A percentile compares a stretch with the other conserved stretches of the same genome.
These are phyloP conservation scores for Drosophila oshimai DNA, from an alignment of 1,140 invertebrate species.

Conservation along the genomic window DNA sequence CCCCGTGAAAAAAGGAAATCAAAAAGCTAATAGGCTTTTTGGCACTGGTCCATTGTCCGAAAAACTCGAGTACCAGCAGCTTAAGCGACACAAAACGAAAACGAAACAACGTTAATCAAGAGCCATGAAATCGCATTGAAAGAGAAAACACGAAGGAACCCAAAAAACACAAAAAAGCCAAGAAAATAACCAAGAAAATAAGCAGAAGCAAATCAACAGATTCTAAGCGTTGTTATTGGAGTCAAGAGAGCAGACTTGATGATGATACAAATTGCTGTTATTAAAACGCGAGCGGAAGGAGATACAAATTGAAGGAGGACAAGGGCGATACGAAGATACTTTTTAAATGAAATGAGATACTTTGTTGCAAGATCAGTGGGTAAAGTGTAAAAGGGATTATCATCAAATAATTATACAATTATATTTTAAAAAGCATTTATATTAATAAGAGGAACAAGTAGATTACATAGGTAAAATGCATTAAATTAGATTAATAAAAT, in stretches of 20 bases:
- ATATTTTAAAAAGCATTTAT: not conserved
- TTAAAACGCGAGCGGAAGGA: constrained; percentile 25
- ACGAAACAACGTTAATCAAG: constrained; percentile 62
- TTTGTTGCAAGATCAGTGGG: not conserved
- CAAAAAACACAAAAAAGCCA: not conserved
- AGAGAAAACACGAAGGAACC: constrained; percentile 39
- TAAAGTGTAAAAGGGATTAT: not conserved
- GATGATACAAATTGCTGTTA: constrained; percentile 75
- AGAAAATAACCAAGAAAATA: constrained; percentile 10
- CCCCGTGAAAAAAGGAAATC: constrained; percentile 10
- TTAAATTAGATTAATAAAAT: too few relatives aligned
- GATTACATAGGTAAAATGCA: too few relatives aligned
- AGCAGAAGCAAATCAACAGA: constrained; percentile 60
- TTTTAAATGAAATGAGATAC: constrained; percentile 25
- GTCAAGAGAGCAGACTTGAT: constrained; percentile 37
- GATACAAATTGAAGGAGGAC: not conserved
- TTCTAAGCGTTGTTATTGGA: constrained; percentile 69
- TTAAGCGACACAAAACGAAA: constrained; percentile 25
- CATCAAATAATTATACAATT: not conserved
- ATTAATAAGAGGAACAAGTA: too few relatives aligned
- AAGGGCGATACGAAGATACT: constrained; percentile 5
- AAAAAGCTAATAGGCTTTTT: constrained; percentile 48
- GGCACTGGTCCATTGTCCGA: constrained; percentile 45
- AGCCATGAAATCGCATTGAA: constrained; percentile 70
- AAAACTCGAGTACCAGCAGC: constrained; percentile 33